Evolutionary conservation across 2,113 vertebrate species (phyloP), one percentile per base, ranked within the genome.

Genomic region (Apus apus): DNA sequence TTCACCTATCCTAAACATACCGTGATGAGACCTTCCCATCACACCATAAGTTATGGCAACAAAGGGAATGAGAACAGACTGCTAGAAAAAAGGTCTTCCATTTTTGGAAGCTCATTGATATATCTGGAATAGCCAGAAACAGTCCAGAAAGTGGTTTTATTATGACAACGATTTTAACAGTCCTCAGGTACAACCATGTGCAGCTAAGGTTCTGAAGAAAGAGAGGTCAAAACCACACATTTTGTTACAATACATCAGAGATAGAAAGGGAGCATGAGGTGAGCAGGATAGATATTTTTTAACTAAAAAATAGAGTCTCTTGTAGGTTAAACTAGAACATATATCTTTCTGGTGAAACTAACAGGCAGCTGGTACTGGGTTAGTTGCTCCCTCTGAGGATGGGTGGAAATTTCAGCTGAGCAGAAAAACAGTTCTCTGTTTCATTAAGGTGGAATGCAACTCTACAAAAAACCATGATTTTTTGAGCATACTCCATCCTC

Each of bases 1-100:
- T 54, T 64, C 11, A 32, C 8, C 75, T 75, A 34, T 22, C 30
- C 22, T 23, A 32, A 78, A 48, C 20, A 30, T 18, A 2, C 19
- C 67, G 2, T 23, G 18, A 20, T 0, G 1, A 67, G 25, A 67
- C 19, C 2, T 54, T 71, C 2, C 0, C 1, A 5, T 58, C n/a
- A 62, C 3, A 34, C 8, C 3, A 62, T 26, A 66, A 78, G 53
- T 36, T 34, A n/a, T 2, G 5, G 13, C 13, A 90, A 46, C 14
- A 79, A 40, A 30, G 6, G 3, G 9, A 67, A 65, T 43, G 32
- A 75, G 23, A 65, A 1, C 12, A 74, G 19, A 34, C 4, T 48
- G 11, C 3, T 53, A 29, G 40, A 38, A 86, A 88, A 82, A 65
- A 43, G 0, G 9, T 56, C 46, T 64, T 79, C 38, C 8, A 18